These are phyloP conservation scores for Crepidodera aurea DNA, from an alignment of 2,888 invertebrate species.

Conservation along the genomic window DNA sequence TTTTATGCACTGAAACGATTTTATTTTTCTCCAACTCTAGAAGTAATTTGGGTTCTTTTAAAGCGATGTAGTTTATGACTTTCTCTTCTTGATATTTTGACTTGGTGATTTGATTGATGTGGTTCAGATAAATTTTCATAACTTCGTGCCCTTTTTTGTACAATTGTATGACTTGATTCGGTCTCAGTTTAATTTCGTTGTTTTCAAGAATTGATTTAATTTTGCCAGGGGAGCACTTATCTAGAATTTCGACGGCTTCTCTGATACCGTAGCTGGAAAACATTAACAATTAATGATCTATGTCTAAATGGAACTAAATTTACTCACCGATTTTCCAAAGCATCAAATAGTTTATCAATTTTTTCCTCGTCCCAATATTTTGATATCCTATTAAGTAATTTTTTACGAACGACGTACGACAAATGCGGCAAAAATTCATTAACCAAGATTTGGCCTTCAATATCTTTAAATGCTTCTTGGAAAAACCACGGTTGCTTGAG, in stretches of 20 bases:
- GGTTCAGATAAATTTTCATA: conserved; percentile 37
- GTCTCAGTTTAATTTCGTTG: conserved; percentile 35
- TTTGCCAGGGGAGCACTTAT: conserved; percentile 42
- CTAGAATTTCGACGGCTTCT: conserved; percentile 39
- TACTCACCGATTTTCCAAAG: conserved; percentile 7
- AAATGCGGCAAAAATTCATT: conserved; percentile 40
- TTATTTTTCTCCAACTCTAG: conserved; percentile 31
- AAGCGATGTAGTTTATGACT: conserved; percentile 34
- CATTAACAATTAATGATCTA: neutral
- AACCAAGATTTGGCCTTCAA: conserved; percentile 35
- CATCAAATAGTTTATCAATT: conserved; percentile 12
- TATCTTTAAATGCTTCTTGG: conserved; percentile 38
- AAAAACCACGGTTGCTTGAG: conserved; percentile 47
- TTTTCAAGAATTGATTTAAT: conserved; percentile 36
- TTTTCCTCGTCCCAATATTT: conserved; percentile 19
- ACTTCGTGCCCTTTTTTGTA: conserved; percentile 36
- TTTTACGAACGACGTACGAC: conserved; percentile 43
- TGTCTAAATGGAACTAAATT: neutral
- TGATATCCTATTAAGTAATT: conserved; percentile 43
- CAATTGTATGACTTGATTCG: conserved; percentile 42
- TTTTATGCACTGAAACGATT: neutral
- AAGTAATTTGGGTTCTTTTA: conserved; percentile 38
- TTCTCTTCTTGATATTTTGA: conserved; percentile 26
- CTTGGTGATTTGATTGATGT: conserved; percentile 15
- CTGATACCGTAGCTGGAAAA: conserved; percentile 43